Evolutionary conservation across 2,888 invertebrate genomes (phyloP), one percentile per base, ranked within the genome.

Genomic region (Orthosia incerta): DNA sequence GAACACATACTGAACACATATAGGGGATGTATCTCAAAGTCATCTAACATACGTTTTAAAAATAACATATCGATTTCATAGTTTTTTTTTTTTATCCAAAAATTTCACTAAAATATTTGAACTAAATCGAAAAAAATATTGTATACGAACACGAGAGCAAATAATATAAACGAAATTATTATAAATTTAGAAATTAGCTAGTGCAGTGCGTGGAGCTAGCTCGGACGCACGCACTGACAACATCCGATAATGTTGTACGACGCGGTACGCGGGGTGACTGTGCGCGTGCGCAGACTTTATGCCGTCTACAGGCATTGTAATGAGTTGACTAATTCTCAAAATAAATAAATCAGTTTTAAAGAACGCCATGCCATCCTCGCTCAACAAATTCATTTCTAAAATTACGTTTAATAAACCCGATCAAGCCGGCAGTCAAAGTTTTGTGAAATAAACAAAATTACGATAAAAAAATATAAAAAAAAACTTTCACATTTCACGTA

Each of bases 1-100:
- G 95, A 95, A 95, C 95, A 95, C 95, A 94, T 93, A 93, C 84
- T 89, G 94, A 94, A 94, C 94, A 94, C 94, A 93, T 91, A 89
- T 39, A 39, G 39, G 61, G 89, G 90, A 89, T 88, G 89, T 89
- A 89, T 82, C 80, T 82, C 85, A 39, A 76, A 72, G 68, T 76
- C 63, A 83, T 69, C 79, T 87, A 84, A 80, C 86, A 79, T 80
- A 83, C 80, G 71, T 67, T 85, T 84, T 85, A 87, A 85, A 83
- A 86, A 84, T 84, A 86, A 79, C 70, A 84, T 86, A 86, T 87
- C 80, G 83, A 87, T 86, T 88, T 86, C 85, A 89, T 91, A 86
- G 63, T 89, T 89, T 89, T 78, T 87, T 87, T 71, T 89, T 89
- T 89, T 88, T 85, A 87, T 91, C 90, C 89, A 90, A 93, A 92